phyloP scores from a whole-genome alignment of 2,113 vertebrate species.

The Eubucco bourcierii region DNA sequence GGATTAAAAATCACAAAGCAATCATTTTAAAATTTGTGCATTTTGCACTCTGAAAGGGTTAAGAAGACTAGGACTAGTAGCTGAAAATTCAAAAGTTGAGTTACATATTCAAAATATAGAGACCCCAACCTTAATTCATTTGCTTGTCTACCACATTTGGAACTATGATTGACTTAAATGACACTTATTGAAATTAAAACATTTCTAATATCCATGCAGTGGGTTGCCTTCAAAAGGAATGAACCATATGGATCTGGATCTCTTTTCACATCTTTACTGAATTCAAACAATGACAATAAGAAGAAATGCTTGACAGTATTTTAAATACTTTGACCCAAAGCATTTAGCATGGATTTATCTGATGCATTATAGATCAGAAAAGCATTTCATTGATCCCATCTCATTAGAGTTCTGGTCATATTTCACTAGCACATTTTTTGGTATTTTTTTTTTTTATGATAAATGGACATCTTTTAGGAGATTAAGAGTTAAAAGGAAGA shows the following conservation, averaged over 20 bases:
- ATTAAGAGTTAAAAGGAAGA: neutral
- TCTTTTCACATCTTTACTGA: neutral
- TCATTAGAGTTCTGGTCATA: neutral
- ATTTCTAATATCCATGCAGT: conserved; percentile 15
- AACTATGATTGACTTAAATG: conserved; percentile 14
- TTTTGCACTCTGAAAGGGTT: neutral
- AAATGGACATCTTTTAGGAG: neutral
- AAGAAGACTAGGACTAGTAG: neutral
- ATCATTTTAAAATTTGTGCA: neutral
- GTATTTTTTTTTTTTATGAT: neutral
- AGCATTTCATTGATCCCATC: neutral
- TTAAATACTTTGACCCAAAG: neutral
- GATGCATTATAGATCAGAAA: neutral
- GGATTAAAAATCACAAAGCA: neutral
- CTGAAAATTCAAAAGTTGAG: neutral
- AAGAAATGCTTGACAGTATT: neutral
- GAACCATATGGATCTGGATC: neutral
- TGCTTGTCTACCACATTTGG: neutral
- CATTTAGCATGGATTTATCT: neutral
- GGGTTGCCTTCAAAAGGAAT: neutral
- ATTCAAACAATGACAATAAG: neutral
- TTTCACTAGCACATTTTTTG: neutral
- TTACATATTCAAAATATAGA: neutral
- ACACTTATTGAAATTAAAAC: conserved; percentile 30
- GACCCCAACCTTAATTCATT: conserved; percentile 10